These are phyloP conservation scores for Meliscaeva auricollis DNA, from an alignment of 2,888 invertebrate genomes.

Conservation along the genomic window DNA sequence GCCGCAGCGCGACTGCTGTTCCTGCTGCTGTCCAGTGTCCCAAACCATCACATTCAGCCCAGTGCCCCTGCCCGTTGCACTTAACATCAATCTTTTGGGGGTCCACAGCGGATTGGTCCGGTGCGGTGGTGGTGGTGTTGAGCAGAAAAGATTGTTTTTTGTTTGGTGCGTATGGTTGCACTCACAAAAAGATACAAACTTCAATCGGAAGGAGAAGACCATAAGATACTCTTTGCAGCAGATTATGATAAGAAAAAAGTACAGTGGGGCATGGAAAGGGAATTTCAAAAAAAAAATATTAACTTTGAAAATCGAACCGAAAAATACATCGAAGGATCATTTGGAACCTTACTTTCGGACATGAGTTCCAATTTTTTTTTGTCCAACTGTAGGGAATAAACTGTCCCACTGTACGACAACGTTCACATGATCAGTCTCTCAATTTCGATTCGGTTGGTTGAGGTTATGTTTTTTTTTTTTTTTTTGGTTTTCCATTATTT, in stretches of 20 bases:
- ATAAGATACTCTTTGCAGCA: constrained; percentile 48
- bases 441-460: constrained; percentile 62
- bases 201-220: constrained; percentile 52
- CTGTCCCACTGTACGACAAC: neutral
- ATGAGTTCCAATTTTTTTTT: neutral
- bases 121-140: neutral
- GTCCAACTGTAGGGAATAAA: neutral
- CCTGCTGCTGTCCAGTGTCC: constrained; percentile 22
- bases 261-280: neutral
- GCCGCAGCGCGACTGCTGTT: constrained; percentile 27
- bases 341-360: no score
- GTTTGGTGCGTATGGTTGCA: constrained; percentile 53
- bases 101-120: constrained; percentile 13
- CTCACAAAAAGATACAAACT: constrained; percentile 56
- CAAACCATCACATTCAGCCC: neutral
- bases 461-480: neutral
- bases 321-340: no score
- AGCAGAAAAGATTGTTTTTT: constrained; percentile 19
- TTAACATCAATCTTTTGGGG: constrained; percentile 54
- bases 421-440: constrained; percentile 59
- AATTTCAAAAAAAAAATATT: no score
- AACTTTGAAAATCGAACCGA: no score
- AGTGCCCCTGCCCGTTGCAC: constrained; percentile 24
- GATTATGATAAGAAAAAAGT: constrained; percentile 22
- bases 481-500: constrained; percentile 11